Percentiles rank a stretch among this genome's conserved stretches.
Conservation (phyloP, 2,113 vertebrate genomes). For the Colius striatus region DNA sequence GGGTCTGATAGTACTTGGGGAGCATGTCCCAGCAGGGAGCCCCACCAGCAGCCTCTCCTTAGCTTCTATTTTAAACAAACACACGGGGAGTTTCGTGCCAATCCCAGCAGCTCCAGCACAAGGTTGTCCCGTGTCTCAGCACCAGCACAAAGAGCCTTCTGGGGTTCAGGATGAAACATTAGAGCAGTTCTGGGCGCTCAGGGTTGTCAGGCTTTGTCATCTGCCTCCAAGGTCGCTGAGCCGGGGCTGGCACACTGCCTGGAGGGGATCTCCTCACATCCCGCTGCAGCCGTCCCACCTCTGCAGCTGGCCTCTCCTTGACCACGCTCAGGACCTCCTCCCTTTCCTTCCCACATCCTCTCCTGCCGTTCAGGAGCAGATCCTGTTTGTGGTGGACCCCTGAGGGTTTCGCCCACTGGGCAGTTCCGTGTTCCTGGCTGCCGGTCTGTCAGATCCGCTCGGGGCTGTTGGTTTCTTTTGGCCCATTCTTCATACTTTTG, state of each 20-base stretch:
- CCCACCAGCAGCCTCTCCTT: not conserved
- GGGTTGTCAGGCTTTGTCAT: not conserved
- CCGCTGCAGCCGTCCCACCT: not conserved
- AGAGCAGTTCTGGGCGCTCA: not conserved
- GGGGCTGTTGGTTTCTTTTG: not conserved
- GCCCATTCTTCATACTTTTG: not conserved
- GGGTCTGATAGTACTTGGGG: not conserved
- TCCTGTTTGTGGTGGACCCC: not conserved
- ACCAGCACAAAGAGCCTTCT: not conserved
- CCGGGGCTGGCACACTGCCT: accelerated
- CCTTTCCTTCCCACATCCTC: conserved; percentile 26
- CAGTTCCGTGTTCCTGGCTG: not conserved
- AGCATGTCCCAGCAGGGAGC: not conserved
- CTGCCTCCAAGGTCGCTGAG: not conserved
- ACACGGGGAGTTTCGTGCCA: not conserved
- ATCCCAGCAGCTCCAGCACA: not conserved
- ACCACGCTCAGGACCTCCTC: not conserved
- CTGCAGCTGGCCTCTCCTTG: conserved; percentile 6
- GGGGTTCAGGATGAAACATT: not conserved
- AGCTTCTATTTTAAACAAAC: not conserved
- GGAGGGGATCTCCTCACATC: not conserved
- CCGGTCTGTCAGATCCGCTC: not conserved
- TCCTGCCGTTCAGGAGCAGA: not conserved
- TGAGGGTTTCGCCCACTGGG: not conserved
- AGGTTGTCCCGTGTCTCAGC: not conserved